A percentile compares a stretch with the other conserved stretches of the same genome.
Evolutionary conservation across 2,113 vertebrate species (phyloP).

Genomic region (Callopanchax toddi): DNA sequence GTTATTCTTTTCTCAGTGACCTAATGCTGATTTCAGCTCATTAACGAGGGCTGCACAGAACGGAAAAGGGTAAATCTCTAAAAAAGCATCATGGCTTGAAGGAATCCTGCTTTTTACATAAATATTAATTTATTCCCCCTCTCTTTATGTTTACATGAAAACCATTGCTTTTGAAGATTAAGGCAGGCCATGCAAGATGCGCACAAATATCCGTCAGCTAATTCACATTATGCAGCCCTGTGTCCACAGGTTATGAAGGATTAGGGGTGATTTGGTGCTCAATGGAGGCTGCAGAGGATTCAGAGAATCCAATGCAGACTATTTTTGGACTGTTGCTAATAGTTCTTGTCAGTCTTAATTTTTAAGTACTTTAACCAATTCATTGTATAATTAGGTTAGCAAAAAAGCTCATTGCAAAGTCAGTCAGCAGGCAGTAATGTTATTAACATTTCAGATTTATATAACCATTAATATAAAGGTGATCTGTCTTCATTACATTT

Average conservation of each 20-base stretch:
- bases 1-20: constrained; percentile 14
- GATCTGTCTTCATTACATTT: constrained; percentile 68
- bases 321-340: constrained; percentile 78
- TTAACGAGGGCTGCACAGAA: not conserved
- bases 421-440: constrained; percentile 78
- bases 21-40: constrained; percentile 21
- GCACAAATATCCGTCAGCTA: constrained; percentile 53
- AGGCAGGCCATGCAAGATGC: constrained; percentile 18
- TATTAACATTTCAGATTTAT: constrained; percentile 83
- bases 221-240: constrained; percentile 65
- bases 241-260: constrained; percentile 75
- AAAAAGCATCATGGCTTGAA: constrained; percentile 6
- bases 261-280: constrained; percentile 72
- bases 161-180: constrained; percentile 62
- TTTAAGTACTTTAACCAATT: constrained; percentile 86
- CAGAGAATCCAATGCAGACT: constrained; percentile 69
- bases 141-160: constrained; percentile 33
- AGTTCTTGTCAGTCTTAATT: constrained; percentile 81
- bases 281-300: constrained; percentile 67
- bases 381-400: constrained; percentile 84
- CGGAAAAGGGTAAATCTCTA: not conserved
- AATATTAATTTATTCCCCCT: constrained; percentile 22
- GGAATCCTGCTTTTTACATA: constrained; percentile 12
- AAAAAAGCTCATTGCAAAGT: constrained; percentile 82
- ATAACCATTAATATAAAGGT: constrained; percentile 67